Base-by-base conservation (phyloP, 2,888 invertebrate genomes). In the Pelosia muscerda region DNA sequence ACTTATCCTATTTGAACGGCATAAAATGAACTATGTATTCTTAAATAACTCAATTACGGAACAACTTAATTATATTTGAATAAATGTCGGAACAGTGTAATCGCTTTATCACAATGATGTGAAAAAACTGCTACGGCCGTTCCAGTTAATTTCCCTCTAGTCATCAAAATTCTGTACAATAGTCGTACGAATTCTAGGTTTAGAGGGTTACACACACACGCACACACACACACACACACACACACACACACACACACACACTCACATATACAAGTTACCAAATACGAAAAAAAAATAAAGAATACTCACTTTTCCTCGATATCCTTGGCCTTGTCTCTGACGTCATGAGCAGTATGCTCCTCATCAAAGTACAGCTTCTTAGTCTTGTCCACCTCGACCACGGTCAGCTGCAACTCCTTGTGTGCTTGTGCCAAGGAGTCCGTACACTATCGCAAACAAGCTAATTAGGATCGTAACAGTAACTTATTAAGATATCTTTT, bases 321-420 rank as follows among this genome's bases (percentile, higher is more conserved):
- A 82, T 99, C 99, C 84, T 97, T 97, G 71, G 98, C 98, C 87
- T 99, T 99, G 90, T 98, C 98, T 53, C 99, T 95, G 2, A 99
- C 98, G 86, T 99, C 99, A 86, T 99, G 98, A 2, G 99, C 98
- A 69, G 98, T 97, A 85, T 98, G 98, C 88, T 99, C 99, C 86
- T 99, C 99, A 81, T 99, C 98, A 82, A 98, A 98, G 93, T 99
- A 99, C 22, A 97, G 95, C 89, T 99, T 99, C 94, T 99, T 99
- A 61, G 97, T 97, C 92, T 99, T 98, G 89, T 98, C 98, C 79
- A 99, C 97, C 84, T 99, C 99, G 82, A 96, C 96, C 6, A 99
- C 98, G 65, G 97, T 97, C 72, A 96, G 91, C 88, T 98, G 98
- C 67, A 99, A 91, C 89, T 99, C 98, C 88, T 98, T 98, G 92